These are phyloP conservation scores for Miltochrista miniata DNA, from an alignment of 2,888 invertebrate genomes.

Conservation along the genomic window DNA sequence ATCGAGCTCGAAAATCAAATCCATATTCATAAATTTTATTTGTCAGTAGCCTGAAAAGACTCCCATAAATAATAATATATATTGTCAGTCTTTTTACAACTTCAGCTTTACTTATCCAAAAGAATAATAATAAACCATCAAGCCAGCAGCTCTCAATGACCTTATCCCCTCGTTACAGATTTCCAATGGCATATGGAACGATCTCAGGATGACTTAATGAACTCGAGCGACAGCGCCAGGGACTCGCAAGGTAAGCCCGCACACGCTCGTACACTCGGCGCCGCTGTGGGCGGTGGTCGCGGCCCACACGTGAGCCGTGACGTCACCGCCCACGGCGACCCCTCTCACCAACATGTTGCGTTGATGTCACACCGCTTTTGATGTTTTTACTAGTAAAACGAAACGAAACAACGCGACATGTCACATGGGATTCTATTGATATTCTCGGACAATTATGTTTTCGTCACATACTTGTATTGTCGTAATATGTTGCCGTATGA, in stretches of 20 bases:
- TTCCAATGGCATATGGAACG: slow-evolving; percentile 94
- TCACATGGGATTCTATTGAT: slow-evolving; percentile 68
- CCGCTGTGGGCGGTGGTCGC: not conserved
- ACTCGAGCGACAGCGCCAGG: slow-evolving; percentile 93
- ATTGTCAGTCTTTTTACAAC: no score
- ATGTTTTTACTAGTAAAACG: slow-evolving; percentile 25
- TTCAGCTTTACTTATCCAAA: no score
- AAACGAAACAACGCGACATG: slow-evolving; percentile 56
- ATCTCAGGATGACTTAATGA: slow-evolving; percentile 93
- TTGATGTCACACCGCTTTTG: slow-evolving; percentile 42
- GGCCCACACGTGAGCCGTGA: not conserved
- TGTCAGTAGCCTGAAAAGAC: no score
- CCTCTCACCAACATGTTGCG: slow-evolving; percentile 59
- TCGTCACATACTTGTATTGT: slow-evolving; percentile 5
- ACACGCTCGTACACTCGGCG: slow-evolving; percentile 21
- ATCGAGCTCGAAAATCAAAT: no score
- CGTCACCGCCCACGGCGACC: slow-evolving; percentile 25
- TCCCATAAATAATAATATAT: no score
- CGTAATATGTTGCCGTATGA: not conserved
- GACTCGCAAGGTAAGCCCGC: slow-evolving; percentile 94
- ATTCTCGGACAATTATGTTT: slow-evolving; percentile 70
- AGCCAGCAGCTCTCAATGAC: not conserved
- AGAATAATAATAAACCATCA: no score
- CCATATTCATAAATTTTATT: no score
- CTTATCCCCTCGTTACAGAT: slow-evolving; percentile 81